Evolutionary conservation across 2,113 vertebrate species (phyloP), one percentile per base, ranked within the genome.

Genomic region (Toxotes chatareus): DNA sequence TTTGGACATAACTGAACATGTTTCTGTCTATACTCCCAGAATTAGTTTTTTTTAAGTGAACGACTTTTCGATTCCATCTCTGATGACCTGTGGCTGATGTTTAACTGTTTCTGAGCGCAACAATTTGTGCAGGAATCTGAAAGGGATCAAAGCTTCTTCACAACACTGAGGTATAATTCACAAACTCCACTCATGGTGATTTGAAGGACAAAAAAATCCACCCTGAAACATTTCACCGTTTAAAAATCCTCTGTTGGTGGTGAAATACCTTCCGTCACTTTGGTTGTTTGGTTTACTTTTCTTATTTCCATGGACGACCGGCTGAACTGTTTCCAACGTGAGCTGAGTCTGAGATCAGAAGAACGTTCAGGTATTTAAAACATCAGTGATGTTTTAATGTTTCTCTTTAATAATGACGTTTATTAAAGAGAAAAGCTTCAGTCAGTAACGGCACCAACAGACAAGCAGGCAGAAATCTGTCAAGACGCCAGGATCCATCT

Each of bases 151-250:
- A 68, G 13, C 38, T 36, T 75, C 27, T 55, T 70, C 65, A 76
- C 56, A 64, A 51, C n/a, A 71, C 32, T 5, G 1, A 49, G 3
- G 47, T 31, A 9, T 19, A 17, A 34, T 44, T 71, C 4, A 14
- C 55, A 27, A 8, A n/a, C 8, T 66, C 4, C 0, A 44, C n/a
- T 64, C 1, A 4, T 27, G 4, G 8, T 11, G 49, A 66, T 60
- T 38, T 17, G 1, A 65, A 31, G 19, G 21, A 57, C 0, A 19
- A 74, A 31, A 47, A 64, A 79, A 68, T 40, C 69, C 56, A 79
- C 57, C 64, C 62, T 66, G 32, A 76, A 66, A 42, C 9, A 53
- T 27, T 60, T 64, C 51, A 59, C 49, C 16, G 23, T 75, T 36
- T 12, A 19, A 38, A 27, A 27, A 40, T 44, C 17, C n/a, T 62